Percentiles rank a stretch among this genome's conserved stretches.
These are phyloP conservation scores for Sebastes schlegelii DNA, from an alignment of 2,113 vertebrate genomes.

Conservation along the genomic window DNA sequence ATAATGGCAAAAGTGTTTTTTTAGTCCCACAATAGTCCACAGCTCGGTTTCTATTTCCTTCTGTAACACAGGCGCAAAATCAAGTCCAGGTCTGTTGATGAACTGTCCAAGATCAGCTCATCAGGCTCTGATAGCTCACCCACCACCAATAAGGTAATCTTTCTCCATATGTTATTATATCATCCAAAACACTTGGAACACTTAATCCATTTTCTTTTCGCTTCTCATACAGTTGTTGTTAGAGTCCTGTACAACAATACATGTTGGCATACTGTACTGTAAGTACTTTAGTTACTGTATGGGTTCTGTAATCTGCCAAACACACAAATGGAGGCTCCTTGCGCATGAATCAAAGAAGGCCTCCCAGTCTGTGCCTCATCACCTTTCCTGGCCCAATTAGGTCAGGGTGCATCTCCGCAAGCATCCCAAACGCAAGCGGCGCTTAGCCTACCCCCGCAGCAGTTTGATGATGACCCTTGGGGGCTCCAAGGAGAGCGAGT, in stretches of 20 bases:
- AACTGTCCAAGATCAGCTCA: conserved; percentile 74
- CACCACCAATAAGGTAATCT: conserved; percentile 71
- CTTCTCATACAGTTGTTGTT: neutral
- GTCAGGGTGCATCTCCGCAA: conserved; percentile 65
- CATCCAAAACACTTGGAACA: neutral
- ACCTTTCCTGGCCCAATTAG: conserved; percentile 74
- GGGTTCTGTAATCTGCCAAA: conserved; percentile 20
- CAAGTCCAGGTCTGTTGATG: conserved; percentile 81
- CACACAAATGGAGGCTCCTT: conserved; percentile 5
- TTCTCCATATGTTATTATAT: neutral
- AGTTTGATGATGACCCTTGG: conserved; percentile 74
- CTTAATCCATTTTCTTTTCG: neutral
- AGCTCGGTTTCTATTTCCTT: conserved; percentile 1
- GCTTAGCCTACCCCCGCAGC: conserved; percentile 82
- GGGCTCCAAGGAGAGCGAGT: conserved; percentile 77
- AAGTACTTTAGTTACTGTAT: conserved; percentile 10
- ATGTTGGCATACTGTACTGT: neutral
- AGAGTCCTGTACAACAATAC: neutral
- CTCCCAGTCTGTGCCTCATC: conserved; percentile 53
- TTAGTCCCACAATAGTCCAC: neutral
- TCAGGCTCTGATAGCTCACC: conserved; percentile 79
- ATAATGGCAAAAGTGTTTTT: neutral
- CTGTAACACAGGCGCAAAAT: conserved; percentile 60
- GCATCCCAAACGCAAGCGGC: conserved; percentile 76
- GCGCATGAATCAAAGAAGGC: conserved; percentile 6